These are phyloP conservation scores for Cyprinus carpio DNA, from an alignment of 2,113 vertebrate genomes.

Conservation along the genomic window DNA sequence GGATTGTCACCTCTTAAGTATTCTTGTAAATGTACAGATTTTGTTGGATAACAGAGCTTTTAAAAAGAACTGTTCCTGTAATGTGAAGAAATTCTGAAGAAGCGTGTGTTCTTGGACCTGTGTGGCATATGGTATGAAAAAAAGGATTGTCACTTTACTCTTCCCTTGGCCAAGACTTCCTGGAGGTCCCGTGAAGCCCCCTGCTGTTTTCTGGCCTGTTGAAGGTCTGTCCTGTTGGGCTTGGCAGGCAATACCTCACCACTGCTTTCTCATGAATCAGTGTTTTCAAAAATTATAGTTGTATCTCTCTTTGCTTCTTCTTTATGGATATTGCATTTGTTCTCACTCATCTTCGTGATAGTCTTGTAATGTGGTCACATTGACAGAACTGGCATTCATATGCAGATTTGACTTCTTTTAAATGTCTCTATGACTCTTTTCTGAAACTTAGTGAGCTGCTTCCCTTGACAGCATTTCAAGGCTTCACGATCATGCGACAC, in stretches of 20 bases:
- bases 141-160: neutral
- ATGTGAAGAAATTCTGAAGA: conserved; percentile 3
- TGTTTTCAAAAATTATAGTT: neutral
- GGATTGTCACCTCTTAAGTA: too few species aligned
- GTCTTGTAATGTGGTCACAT: neutral
- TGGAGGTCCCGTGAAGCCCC: neutral
- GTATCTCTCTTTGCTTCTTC: neutral
- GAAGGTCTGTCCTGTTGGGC: neutral
- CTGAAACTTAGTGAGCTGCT: neutral
- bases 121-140: conserved; percentile 18
- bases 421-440: neutral
- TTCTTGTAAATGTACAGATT: too few species aligned
- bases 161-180: neutral
- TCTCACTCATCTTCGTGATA: neutral
- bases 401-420: neutral
- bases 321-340: neutral
- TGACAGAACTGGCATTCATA: neutral
- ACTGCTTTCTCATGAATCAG: conserved; percentile 13
- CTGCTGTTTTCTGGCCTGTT: conserved; percentile 13
- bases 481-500: neutral
- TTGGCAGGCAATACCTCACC: neutral
- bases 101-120: neutral
- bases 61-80: neutral
- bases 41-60: too few species aligned
- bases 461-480: neutral